phyloP scores from a whole-genome alignment of 2,113 vertebrate genomes.

The Callipepla squamata region DNA sequence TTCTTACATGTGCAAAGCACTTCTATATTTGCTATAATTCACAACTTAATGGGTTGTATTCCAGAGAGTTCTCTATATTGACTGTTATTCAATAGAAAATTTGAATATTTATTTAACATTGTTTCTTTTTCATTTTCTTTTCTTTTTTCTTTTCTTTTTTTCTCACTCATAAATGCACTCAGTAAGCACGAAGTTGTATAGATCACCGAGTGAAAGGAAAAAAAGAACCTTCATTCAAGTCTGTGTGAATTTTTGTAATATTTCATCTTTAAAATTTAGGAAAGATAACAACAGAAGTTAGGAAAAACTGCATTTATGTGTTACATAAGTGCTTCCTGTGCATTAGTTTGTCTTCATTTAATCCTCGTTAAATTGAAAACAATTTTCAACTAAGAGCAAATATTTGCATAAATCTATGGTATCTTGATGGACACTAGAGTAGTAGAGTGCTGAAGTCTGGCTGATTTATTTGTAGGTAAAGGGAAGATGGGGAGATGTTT shows the following conservation, averaged over 20 bases:
- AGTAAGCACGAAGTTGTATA: background rate
- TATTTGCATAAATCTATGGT: accelerated
- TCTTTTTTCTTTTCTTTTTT: background rate
- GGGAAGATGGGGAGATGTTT: accelerated
- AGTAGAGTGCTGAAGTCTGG: background rate
- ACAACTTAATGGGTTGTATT: background rate
- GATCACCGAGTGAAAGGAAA: background rate
- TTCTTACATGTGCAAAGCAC: background rate
- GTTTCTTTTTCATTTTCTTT: background rate
- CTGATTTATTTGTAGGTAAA: background rate
- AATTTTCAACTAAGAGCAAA: background rate
- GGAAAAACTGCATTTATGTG: background rate
- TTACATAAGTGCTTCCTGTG: background rate
- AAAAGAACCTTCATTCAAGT: background rate
- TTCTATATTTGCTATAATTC: background rate
- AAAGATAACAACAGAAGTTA: background rate
- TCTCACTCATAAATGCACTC: background rate
- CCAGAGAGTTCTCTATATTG: background rate
- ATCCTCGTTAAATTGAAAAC: background rate
- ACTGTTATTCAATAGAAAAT: background rate
- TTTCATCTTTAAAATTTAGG: background rate
- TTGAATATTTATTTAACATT: background rate
- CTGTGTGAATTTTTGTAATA: background rate
- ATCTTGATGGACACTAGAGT: background rate
- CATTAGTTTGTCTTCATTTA: background rate